Evolutionary conservation across 1,140 invertebrate genomes (phyloP).

Genomic region (Thalassaphorura encarpata): DNA sequence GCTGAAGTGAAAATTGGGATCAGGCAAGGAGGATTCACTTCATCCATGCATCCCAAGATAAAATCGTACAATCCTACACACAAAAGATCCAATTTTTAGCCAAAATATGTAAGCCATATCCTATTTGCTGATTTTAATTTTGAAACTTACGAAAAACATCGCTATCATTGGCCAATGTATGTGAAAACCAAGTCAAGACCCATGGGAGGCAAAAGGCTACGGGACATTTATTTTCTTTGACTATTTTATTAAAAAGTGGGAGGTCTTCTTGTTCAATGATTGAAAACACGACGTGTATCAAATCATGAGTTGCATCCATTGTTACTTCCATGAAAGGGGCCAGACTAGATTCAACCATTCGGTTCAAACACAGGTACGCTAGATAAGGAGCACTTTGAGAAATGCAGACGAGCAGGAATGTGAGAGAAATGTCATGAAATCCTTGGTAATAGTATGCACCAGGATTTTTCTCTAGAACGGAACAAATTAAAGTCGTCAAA

Average conservation of each 20-base stretch:
- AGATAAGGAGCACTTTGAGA: constrained; percentile 24
- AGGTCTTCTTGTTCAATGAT: constrained; percentile 27
- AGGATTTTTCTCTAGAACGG: constrained; percentile 24
- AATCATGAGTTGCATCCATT: constrained; percentile 28
- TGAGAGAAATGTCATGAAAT: constrained; percentile 32
- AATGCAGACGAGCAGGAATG: constrained; percentile 28
- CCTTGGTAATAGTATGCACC: constrained; percentile 31
- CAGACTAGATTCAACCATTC: constrained; percentile 22
- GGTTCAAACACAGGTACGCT: constrained; percentile 26
- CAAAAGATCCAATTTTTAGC: neutral
- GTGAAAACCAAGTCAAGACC: constrained; percentile 32
- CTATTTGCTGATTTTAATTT: neutral
- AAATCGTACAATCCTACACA: constrained; percentile 28
- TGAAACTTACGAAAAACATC: constrained; percentile 30
- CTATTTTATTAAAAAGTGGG: constrained; percentile 27
- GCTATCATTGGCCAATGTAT: constrained; percentile 27
- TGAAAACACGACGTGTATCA: constrained; percentile 29
- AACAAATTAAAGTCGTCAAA: constrained; percentile 22
- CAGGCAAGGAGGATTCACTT: constrained; percentile 18
- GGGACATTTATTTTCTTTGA: constrained; percentile 25
- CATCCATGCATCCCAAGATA: constrained; percentile 21
- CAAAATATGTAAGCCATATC: neutral
- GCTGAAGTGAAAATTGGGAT: constrained; percentile 28
- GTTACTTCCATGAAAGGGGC: constrained; percentile 29
- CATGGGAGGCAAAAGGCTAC: constrained; percentile 29